Base-by-base conservation (phyloP, 2,888 invertebrate species). In the Priapulus caudatus region DNA sequence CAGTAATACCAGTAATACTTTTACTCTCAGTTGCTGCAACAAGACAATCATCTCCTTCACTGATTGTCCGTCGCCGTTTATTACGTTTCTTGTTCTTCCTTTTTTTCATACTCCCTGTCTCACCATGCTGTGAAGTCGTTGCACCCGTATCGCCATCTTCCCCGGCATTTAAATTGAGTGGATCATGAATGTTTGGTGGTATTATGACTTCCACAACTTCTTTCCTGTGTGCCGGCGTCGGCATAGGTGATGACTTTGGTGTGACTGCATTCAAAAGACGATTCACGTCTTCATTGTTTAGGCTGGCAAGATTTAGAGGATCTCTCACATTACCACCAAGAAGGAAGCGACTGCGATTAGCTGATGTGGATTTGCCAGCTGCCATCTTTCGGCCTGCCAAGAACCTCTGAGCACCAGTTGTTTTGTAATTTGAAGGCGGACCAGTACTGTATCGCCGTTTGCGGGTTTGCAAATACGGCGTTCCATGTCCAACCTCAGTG, bases 241-340 rank as follows among this genome's bases (percentile, higher is more conserved):
- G 84, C 65, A 89, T 72, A 1, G 93, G 93, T 53, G 92, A 92
- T 23, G 89, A 88, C 65, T 87, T 84, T 50, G 92, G 92, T 16
- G 92, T 92, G 0, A 84, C 83, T n/a, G 85, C 84, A 72, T 87
- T 87, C 78, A 67, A 51, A 23, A 62, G 54, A 47, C 58, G 58
- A 23, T 63, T 64, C 10, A 63, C 58, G 43, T 53, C 65, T 53
- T 72, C 72, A 59, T 73, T 68, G 43, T 67, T 87, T 63, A 95
- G 77, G 66, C 91, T 90, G 66, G 88, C 90, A 55, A 95, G 73
- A 74, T 95, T 95, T 46, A 95, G 73, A 0, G 93, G 95, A 76
- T 95, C 95, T 60, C 84, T 84, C 60, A 92, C 92, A 71, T 90
- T 93, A 4, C 93, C 95, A 45, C 93, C 95, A 1, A 93, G 78